phyloP scores from a whole-genome alignment of 2,113 vertebrate genomes.

The Platysternon megacephalum region DNA sequence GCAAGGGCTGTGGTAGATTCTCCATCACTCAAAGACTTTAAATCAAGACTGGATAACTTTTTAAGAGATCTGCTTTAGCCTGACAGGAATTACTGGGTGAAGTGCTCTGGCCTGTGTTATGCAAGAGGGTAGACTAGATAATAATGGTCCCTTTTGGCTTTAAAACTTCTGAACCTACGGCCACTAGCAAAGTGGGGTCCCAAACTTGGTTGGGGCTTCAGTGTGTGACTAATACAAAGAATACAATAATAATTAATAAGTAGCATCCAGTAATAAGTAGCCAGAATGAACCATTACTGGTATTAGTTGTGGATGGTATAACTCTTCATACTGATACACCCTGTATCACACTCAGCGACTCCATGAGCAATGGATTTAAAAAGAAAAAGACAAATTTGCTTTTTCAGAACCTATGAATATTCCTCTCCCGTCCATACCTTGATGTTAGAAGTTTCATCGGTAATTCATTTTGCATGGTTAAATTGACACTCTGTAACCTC shows the following conservation, averaged over 20 bases:
- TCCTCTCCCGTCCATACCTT: background rate
- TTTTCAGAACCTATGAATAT: background rate
- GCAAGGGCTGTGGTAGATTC: background rate
- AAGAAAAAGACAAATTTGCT: background rate
- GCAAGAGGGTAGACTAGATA: background rate
- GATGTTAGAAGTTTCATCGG: background rate
- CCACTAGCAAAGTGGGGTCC: background rate
- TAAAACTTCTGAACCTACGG: background rate
- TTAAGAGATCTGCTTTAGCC: background rate
- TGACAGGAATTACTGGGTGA: background rate
- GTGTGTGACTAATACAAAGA: background rate
- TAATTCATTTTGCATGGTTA: conserved; percentile 44
- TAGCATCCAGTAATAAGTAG: background rate
- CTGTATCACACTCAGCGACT: background rate
- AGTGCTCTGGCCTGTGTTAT: background rate
- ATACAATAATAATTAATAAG: background rate
- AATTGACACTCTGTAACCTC: conserved; percentile 56
- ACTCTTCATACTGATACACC: background rate
- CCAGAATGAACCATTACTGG: background rate
- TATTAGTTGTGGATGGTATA: background rate
- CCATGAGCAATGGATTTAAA: background rate
- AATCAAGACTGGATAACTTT: background rate
- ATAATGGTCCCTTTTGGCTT: background rate
- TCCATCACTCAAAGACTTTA: background rate
- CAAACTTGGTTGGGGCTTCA: background rate